Evolutionary conservation across 2,113 vertebrate genomes (phyloP), one percentile per base, ranked within the genome.

Genomic region (Gymnarchus niloticus): DNA sequence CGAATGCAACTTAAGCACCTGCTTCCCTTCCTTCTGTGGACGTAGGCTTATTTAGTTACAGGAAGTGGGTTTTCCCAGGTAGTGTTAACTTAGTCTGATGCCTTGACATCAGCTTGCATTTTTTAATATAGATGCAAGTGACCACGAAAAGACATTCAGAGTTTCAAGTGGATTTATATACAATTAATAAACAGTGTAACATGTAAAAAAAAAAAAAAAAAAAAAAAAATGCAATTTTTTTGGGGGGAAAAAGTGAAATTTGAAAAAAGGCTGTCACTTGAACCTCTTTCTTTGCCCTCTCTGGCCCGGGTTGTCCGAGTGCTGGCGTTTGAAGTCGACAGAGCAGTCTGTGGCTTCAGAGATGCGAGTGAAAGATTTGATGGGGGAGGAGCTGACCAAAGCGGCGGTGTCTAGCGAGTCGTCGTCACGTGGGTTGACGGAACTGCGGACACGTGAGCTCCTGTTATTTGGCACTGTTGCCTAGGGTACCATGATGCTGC

Each of bases 291-390:
- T 91, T 48, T 91, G 46, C 44, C 85, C 83, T 83, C 87, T 90
- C 69, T 86, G 92, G 83, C 86, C 87, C 1, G 86, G 87, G 85
- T 3, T 91, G 86, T 88, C 49, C 12, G 88, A 87, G 54, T 84
- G 21, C 1, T 87, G 93, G 0, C 92, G 93, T 77, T 92, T 94
- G 56, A 93, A 96, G 92, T 96, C 95, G 56, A 95, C 91, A 59
- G 94, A 90, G 69, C 93, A 93, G 87, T 91, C 96, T 1, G 87
- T 89, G 86, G 93, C 94, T 91, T 97, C 95, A 0, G 94, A 96
- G 89, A 95, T 92, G n/a, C 96, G 91, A 85, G 94, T 87, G 84
- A 94, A 89, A 4, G 95, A 90, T 83, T 92, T 94, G 23, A 92
- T 94, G 37, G 96, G 93, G 81, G 96, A 96, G 84, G 92, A n/a